phyloP scores from a whole-genome alignment of 2,888 invertebrate genomes.

The Eudemis profundana region DNA sequence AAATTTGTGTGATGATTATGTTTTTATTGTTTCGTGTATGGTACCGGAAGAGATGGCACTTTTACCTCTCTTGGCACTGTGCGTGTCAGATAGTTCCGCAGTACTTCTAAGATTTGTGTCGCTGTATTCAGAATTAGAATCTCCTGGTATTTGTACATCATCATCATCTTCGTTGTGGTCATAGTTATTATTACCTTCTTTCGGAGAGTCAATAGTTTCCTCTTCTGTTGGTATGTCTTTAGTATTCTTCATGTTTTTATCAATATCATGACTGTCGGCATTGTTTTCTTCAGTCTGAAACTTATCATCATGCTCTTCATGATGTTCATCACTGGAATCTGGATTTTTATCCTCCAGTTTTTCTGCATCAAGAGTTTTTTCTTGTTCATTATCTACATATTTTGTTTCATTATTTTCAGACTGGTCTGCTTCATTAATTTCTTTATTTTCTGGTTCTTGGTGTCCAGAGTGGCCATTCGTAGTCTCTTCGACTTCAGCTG shows the following conservation, averaged over 20 bases:
- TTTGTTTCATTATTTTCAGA: slow-evolving; percentile 33
- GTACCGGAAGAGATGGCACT: slow-evolving; percentile 77
- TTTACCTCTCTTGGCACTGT: slow-evolving; percentile 79
- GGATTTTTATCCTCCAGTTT: slow-evolving; percentile 50
- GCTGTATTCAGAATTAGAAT: slow-evolving; percentile 73
- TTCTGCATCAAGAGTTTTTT: slow-evolving; percentile 39
- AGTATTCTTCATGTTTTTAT: slow-evolving; percentile 32
- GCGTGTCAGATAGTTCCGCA: slow-evolving; percentile 69
- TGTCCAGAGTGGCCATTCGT: slow-evolving; percentile 43
- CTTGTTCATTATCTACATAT: slow-evolving; percentile 42
- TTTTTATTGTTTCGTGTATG: slow-evolving; percentile 75
- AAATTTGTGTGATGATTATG: slow-evolving; percentile 64
- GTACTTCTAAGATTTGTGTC: slow-evolving; percentile 72
- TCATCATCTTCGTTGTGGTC: slow-evolving; percentile 82
- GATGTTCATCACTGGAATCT: slow-evolving; percentile 41
- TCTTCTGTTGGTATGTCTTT: slow-evolving; percentile 53
- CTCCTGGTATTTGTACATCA: slow-evolving; percentile 82
- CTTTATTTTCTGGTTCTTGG: slow-evolving; percentile 48
- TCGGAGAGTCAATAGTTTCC: slow-evolving; percentile 61
- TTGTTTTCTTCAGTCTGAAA: slow-evolving; percentile 34
- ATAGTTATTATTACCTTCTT: slow-evolving; percentile 76
- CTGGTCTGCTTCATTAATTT: slow-evolving; percentile 46
- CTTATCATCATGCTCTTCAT: slow-evolving; percentile 49
- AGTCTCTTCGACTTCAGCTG: slow-evolving; percentile 46
- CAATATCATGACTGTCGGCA: slow-evolving; percentile 39